Percentiles rank a stretch among this genome's conserved stretches.
Evolutionary conservation across 2,888 invertebrate species (phyloP).

Genomic region (Dyspetes luteomarginatus): DNA sequence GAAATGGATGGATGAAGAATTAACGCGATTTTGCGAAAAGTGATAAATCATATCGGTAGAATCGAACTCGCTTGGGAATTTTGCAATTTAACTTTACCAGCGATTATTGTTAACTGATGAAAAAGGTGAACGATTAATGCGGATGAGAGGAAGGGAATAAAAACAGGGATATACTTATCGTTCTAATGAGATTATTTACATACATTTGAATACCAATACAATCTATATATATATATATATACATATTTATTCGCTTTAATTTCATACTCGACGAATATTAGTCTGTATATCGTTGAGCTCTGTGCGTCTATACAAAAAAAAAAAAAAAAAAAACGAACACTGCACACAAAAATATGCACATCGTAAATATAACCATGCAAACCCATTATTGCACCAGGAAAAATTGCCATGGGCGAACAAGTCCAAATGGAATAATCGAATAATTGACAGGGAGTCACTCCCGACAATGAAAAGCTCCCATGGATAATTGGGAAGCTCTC

Average conservation of each 20-base stretch:
- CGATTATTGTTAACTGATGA: no score
- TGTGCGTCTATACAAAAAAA: conserved; percentile 29
- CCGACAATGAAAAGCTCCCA: background rate
- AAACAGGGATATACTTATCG: conserved; percentile 56
- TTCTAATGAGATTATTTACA: conserved; percentile 68
- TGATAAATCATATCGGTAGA: no score
- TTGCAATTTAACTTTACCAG: no score
- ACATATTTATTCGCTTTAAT: conserved; percentile 58
- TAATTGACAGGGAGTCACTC: background rate
- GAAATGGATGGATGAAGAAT: no score
- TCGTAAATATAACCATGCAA: background rate
- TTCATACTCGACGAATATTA: conserved; percentile 49
- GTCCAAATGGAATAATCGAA: no score
- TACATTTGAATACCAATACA: conserved; percentile 83
- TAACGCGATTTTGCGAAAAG: no score
- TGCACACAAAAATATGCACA: background rate
- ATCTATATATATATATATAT: conserved; percentile 51
- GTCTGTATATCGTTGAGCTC: conserved; percentile 10
- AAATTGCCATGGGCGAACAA: no score
- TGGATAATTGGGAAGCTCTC: background rate
- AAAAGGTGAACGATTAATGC: no score
- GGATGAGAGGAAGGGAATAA: conserved; percentile 15
- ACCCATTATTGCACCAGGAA: no score
- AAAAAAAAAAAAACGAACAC: background rate
- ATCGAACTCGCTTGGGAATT: no score